phyloP scores from a whole-genome alignment of 2,113 vertebrate genomes.

The Pteropus alecto region DNA sequence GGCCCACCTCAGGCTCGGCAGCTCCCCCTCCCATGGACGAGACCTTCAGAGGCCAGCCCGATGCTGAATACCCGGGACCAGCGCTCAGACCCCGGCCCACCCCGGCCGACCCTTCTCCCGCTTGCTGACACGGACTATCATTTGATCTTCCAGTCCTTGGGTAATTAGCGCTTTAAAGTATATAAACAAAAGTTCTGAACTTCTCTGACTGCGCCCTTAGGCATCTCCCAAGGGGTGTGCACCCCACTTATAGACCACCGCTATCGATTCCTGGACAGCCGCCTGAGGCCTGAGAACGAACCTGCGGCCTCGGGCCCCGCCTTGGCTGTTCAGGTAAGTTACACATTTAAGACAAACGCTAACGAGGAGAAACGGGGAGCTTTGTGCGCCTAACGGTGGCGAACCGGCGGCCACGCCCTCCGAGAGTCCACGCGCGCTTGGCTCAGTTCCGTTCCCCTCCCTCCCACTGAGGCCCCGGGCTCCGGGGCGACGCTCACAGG shows the following conservation, averaged over 20 bases:
- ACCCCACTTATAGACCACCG: background rate
- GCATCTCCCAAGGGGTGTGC: no score
- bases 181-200: background rate
- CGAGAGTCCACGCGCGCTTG: accelerated
- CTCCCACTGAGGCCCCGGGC: background rate
- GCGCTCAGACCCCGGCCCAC: no score
- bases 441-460: background rate
- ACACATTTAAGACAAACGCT: background rate
- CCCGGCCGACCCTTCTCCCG: no score
- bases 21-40: background rate
- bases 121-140: no score
- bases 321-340: background rate
- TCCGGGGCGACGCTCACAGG: background rate
- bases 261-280: background rate
- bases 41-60: no score
- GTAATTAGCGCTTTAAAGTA: background rate
- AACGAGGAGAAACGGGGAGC: background rate
- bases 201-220: background rate
- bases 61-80: accelerated
- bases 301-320: accelerated
- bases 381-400: accelerated
- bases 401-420: accelerated
- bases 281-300: accelerated
- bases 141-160: background rate
- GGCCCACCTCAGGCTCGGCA: accelerated